Base-by-base conservation (phyloP, 2,797 vertebrate species). In the Ptychadena robeensis region DNA sequence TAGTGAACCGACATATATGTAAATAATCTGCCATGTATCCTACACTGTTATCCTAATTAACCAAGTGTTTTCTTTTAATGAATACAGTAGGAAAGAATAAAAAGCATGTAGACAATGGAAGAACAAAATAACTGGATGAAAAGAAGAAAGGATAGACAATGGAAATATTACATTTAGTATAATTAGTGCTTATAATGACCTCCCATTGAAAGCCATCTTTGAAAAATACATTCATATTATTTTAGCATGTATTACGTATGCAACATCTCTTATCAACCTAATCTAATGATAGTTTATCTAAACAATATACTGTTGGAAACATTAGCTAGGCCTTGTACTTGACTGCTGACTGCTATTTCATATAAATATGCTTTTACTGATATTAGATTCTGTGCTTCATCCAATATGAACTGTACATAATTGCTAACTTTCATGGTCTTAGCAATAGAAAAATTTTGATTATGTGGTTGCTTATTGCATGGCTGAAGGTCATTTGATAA, bases 401-500 rank as follows among this genome's bases (percentile, higher is more conserved):
- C 18, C 63, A 77, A 48, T 44, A 40, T 66, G 14, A 15, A 73
- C 48, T 27, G 34, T 11, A 63, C 4, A 18, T 38, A 38, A 63
- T 38, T 76, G 27, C 73, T 40, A 65, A n/a, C 35, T 7, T 65
- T 61, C 59, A 34, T 64, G 73, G 12, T 37, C 25, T 22, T 18
- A 14, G 30, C 12, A 77, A 11, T 7, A 30, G 37, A 27, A 28
- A 65, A 64, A 44, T 48, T 10, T 77, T 27, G 27, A 67, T 34
- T 34, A 11, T 67, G 34, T 15, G 14, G 35, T 48, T 77, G 53
- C 3, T 9, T n/a, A 25, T 31, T 6, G 5, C 38, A 53, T 66
- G 15, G 38, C 30, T 53, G 64, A 77, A 67, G 30, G 63, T 30
- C 38, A 77, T 48, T 40, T n/a, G 18, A n/a, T 70, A 37, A n/a